Conservation (phyloP, 2,888 invertebrate species). For the Leucozona laternaria region DNA sequence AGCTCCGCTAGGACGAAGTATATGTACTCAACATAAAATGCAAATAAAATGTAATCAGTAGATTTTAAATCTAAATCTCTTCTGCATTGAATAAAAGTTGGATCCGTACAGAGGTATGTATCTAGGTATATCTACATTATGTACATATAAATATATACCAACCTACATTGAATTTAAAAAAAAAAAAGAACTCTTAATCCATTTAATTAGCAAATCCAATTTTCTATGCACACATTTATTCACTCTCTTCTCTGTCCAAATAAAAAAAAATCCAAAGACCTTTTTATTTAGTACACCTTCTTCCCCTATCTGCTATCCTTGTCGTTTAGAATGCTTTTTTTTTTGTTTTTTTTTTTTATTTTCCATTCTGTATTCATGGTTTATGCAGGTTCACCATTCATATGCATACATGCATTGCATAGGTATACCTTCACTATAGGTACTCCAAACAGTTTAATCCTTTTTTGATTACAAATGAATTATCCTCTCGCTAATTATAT, state of each 20-base stretch:
- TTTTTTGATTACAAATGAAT: constrained; percentile 64
- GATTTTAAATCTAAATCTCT: constrained; percentile 44
- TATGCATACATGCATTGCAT: neutral
- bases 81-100: constrained; percentile 22
- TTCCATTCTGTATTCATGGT: constrained; percentile 1
- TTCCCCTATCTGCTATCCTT: neutral
- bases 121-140: too few relatives aligned
- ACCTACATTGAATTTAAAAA: constrained; percentile 38
- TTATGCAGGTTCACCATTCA: neutral
- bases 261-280: constrained; percentile 8
- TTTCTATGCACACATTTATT: constrained; percentile 47
- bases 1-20: neutral
- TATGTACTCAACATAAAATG: constrained; percentile 12
- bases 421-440: neutral
- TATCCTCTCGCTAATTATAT: constrained; percentile 60
- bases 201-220: constrained; percentile 69
- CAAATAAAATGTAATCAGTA: constrained; percentile 50
- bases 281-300: neutral
- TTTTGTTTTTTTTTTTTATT: too few relatives aligned
- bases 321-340: constrained; percentile 26
- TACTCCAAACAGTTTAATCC: constrained; percentile 7
- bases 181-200: constrained; percentile 46
- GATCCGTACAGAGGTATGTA: too few relatives aligned
- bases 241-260: constrained; percentile 1
- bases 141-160: neutral